Evolutionary conservation across 2,888 invertebrate genomes (phyloP), one percentile per base, ranked within the genome.

Genomic region (Acheta domesticus): DNA sequence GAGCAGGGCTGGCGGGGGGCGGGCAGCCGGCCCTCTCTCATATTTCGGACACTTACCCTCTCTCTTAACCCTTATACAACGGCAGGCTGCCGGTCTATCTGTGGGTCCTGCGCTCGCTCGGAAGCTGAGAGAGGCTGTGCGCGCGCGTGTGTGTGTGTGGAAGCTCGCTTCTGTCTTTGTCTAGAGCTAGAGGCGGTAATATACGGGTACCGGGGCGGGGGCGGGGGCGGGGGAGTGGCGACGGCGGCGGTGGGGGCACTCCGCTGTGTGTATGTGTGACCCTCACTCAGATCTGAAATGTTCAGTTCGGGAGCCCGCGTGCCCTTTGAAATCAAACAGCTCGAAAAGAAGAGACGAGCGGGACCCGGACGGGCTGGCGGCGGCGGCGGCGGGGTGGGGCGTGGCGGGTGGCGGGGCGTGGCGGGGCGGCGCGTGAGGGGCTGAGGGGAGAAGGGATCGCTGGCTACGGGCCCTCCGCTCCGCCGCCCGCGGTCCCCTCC

Each of bases 301-400:
- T 62, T 62, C 62, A 62, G 62, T 62, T 62, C 62, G 62, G 62
- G 62, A 62, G 62, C 80, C 80, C 80, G 80, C 80, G 78, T 80
- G 75, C 80, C 80, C 80, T 80, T 80, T 80, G 80, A 80, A 80
- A 80, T 80, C 80, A 80, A 80, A 80, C 76, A 78, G 74, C 74
- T 73, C 78, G 78, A 76, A 80, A 80, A 80, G 80, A 80, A 80
- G 77, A 80, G 76, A 78, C 48, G 76, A 48, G 76, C 16, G 75
- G 21, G 14, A 20, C 75, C 19, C n/a, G 75, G 36, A 23, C 21
- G 75, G 23, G 75, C 75, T 75, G 75, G 21, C 12, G 74, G 20
- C 21, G 74, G 74, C 20, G 74, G 74, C n/a, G n/a, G n/a, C n/a
- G 2, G 23, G 23, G 23, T 23, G 23, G 23, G 23, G 23, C 23